Evolutionary conservation across 2,888 invertebrate genomes (phyloP), one percentile per base, ranked within the genome.

Genomic region (Nomada hirtipes): DNA sequence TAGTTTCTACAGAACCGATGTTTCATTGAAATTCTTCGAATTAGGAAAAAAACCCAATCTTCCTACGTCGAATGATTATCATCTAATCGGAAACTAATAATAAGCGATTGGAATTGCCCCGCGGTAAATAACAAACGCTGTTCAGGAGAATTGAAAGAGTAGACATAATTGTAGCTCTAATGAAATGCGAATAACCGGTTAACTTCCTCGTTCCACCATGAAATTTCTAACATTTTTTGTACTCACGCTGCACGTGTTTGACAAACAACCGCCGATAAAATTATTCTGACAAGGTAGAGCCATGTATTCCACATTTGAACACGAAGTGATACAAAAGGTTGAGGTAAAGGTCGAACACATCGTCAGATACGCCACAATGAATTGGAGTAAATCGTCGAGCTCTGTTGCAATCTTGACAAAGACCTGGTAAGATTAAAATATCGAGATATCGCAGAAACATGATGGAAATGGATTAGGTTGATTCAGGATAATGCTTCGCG

Each of bases 391-490:
- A 69, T 68, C 13, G 26, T 20, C n/a, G 26, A 18, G 36, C 1
- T 9, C 36, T 36, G 42, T 42, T 29, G 26, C 26, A 50, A 69
- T 59, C 7, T 55, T 23, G 18, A 11, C 15, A 57, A 60, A n/a
- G 23, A n/a, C 61, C 36, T n/a, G 65, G 69, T 73, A 10, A 76
- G 50, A 15, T 50, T 50, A 50, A 50, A 18, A 64, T 72, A 36
- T 23, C 9, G 70, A 18, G 74, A 67, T 83, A 73, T 83, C 65
- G 26, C 52, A 52, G n/a, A 13, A 61, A 20, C 29, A 29, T 11
- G 15, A 26, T 42, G 18, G 11, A 26, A 57, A 15, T 4, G 23
- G 44, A 68, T 68, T 61, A 61, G 15, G 13, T 4, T 10, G 47
- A 23, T 36, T 65, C 57, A 36, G 52, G 10, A 47, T 50, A 52